Percentiles rank a stretch among this genome's conserved stretches.
phyloP scores from a whole-genome alignment of 2,888 invertebrate genomes.

The Agapostemon virescens region DNA sequence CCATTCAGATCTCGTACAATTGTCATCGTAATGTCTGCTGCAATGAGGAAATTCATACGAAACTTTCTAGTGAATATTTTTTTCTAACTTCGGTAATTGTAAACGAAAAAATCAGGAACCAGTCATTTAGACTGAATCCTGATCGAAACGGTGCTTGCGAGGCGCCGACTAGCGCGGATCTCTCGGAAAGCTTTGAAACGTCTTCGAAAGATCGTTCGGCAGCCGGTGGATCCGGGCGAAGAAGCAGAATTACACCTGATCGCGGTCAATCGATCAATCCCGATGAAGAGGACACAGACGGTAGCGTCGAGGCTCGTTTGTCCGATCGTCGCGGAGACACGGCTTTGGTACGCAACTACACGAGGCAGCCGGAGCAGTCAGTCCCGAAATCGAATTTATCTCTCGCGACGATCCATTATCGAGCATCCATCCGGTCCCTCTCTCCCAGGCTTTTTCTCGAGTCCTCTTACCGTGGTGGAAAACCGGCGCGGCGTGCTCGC shows the following conservation, averaged over 20 bases:
- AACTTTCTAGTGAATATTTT: too few species aligned
- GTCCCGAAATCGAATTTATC: constrained; percentile 75
- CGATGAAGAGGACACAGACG: constrained; percentile 28
- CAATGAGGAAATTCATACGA: too few species aligned
- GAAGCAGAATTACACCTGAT: constrained; percentile 15
- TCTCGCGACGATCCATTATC: constrained; percentile 74
- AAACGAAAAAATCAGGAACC: too few species aligned
- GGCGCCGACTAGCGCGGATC: background rate
- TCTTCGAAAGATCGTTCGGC: background rate
- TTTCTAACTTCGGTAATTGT: too few species aligned
- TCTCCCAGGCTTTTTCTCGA: constrained; percentile 44
- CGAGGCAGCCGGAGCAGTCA: constrained; percentile 30
- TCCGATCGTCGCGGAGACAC: constrained; percentile 31
- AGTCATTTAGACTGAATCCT: too few species aligned
- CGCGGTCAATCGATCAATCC: constrained; percentile 34
- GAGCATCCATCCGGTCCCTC: constrained; percentile 39
- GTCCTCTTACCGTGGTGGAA: constrained; percentile 29
- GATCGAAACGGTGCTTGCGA: background rate
- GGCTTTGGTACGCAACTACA: constrained; percentile 20
- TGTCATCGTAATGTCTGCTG: too few species aligned
- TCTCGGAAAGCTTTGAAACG: background rate
- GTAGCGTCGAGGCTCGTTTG: constrained; percentile 46
- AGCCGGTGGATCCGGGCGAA: background rate
- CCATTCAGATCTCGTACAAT: too few species aligned
- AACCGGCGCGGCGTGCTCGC: constrained; percentile 38